Evolutionary conservation across 2,113 vertebrate species (phyloP).

Genomic region (Synchiropus splendidus): DNA sequence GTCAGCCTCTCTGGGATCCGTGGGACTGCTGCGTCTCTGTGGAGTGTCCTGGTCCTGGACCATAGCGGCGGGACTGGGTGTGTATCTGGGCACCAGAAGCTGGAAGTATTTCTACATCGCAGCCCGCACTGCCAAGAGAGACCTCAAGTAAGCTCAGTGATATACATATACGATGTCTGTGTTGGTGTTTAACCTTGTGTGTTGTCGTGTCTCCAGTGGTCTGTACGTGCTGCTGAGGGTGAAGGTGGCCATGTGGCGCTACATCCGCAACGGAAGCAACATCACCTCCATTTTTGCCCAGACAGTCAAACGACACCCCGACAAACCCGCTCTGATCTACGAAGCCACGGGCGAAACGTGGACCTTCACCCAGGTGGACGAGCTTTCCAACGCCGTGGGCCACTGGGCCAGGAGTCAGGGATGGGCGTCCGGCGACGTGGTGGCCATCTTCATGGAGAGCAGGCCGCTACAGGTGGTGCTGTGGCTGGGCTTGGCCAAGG

Average conservation of each 20-base stretch:
- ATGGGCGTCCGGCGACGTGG: slow-evolving; percentile 71
- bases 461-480: slow-evolving; percentile 80
- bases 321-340: slow-evolving; percentile 77
- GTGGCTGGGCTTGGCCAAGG: slow-evolving; percentile 82
- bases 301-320: slow-evolving; percentile 62
- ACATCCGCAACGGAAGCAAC: slow-evolving; percentile 63
- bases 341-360: slow-evolving; percentile 72
- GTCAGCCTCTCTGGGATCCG: slow-evolving; percentile 65
- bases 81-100: slow-evolving; percentile 77
- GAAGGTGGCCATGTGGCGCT: slow-evolving; percentile 67
- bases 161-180: neutral
- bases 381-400: slow-evolving; percentile 72
- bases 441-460: slow-evolving; percentile 84
- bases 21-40: slow-evolving; percentile 70
- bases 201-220: slow-evolving; percentile 60
- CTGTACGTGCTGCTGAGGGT: slow-evolving; percentile 77
- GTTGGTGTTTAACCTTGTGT: too few relatives aligned
- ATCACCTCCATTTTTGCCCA: slow-evolving; percentile 74
- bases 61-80: slow-evolving; percentile 69
- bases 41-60: slow-evolving; percentile 84
- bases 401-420: slow-evolving; percentile 70
- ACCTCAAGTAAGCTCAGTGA: slow-evolving; percentile 77
- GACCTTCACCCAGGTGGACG: slow-evolving; percentile 76
- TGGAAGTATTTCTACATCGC: slow-evolving; percentile 83
- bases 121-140: slow-evolving; percentile 72